Evolutionary conservation across 2,888 invertebrate genomes (phyloP).

Genomic region (Petrolisthes cinctipes): DNA sequence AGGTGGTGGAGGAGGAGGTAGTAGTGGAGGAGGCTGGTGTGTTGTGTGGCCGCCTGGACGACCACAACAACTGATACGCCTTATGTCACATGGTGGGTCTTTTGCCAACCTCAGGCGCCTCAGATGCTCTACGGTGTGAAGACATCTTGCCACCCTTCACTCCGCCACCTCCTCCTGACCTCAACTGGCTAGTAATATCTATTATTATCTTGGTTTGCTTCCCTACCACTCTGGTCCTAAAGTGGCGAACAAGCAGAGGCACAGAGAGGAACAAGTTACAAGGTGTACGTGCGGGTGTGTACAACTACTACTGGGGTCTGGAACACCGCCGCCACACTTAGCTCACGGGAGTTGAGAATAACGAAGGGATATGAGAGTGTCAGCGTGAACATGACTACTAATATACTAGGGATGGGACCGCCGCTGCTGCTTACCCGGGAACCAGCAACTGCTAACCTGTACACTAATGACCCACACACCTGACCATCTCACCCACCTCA

Average conservation of each 20-base stretch:
- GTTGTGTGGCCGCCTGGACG: slow-evolving; percentile 41
- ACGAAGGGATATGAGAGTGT: slow-evolving; percentile 38
- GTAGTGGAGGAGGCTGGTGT: slow-evolving; percentile 32
- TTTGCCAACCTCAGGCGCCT: not conserved
- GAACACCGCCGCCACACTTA: not conserved
- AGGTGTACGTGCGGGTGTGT: not conserved
- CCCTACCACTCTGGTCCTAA: slow-evolving; percentile 1
- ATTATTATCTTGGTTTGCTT: not conserved
- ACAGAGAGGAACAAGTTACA: slow-evolving; percentile 19
- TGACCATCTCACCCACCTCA: not conserved
- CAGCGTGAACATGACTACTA: slow-evolving; percentile 12
- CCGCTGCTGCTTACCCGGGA: not conserved
- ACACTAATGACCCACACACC: not conserved
- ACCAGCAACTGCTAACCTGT: not conserved
- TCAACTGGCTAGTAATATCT: not conserved
- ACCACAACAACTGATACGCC: slow-evolving; percentile 46
- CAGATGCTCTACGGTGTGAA: not conserved
- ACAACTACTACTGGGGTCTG: too few species aligned
- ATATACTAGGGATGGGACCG: not conserved
- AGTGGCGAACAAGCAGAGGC: slow-evolving; percentile 8
- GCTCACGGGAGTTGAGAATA: slow-evolving; percentile 29
- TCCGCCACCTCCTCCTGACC: not conserved
- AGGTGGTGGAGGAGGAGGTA: slow-evolving; percentile 26
- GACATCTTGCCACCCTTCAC: slow-evolving; percentile 16
- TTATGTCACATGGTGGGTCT: slow-evolving; percentile 49